Base-by-base conservation (phyloP, 2,797 vertebrate species). In the Bradypodion pumilum region DNA sequence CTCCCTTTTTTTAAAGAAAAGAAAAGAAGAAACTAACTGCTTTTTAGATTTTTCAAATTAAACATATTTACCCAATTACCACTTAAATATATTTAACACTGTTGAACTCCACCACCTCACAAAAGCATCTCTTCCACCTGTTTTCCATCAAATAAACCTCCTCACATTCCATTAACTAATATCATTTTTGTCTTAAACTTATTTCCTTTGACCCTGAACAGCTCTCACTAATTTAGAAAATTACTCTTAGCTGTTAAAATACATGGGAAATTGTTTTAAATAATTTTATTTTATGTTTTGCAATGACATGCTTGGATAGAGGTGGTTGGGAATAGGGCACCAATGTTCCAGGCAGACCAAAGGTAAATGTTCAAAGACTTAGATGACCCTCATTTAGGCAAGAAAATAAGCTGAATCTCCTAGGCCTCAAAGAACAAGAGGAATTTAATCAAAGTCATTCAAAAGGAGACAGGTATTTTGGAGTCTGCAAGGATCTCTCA, bases 191-290 rank as follows among this genome's bases (percentile, higher is more conserved):
- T 0, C 10, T 90, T 91, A 78, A 85, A 89, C 32, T 89, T 91
- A 60, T 23, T 83, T 88, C 84, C 87, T 85, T 84, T 91, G 90
- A 91, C 90, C 91, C 89, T 87, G 89, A 89, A 91, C 66, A 93
- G 85, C 91, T 86, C 81, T 84, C 87, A 83, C n/a, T 93, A 93
- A 92, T 90, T 91, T 90, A 90, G 93, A 92, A 84, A 82, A 91
- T 92, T 88, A 88, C 78, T 87, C 84, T 70, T 63, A 60, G 49
- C 81, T 86, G 40, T 69, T 85, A 75, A 81, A 66, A 81, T 63
- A 46, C 74, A 69, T 70, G 60, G 65, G 40, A 49, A 25, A 13
- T 76, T 85, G 49, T 81, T 84, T 60, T 42, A 85, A 84, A 76
- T 37, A 65, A 75, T 85, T 85, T 63, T 37, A 81, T 75, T 75